Evolutionary conservation across 2,797 vertebrate genomes (phyloP).

Genomic region (Leucoraja ocellata): DNA sequence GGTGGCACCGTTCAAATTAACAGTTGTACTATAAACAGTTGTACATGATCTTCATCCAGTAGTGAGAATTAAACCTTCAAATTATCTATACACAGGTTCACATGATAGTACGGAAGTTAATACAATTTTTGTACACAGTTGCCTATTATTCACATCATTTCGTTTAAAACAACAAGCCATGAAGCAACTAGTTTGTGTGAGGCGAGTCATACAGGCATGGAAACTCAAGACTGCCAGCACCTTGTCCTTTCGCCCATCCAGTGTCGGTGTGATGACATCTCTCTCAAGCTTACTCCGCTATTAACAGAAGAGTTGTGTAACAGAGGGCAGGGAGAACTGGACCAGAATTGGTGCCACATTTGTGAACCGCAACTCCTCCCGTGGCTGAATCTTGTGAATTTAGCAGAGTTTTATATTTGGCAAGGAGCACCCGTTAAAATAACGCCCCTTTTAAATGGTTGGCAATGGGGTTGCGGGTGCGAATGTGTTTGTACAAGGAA

Average conservation of each 20-base stretch:
- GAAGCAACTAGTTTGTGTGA: not conserved
- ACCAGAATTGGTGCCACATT: not conserved
- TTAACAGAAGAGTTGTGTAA: not conserved
- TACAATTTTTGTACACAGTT: constrained; percentile 52
- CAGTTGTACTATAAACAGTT: constrained; percentile 33
- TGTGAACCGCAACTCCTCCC: not conserved
- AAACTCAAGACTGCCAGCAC: not conserved
- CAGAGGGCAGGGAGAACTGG: not conserved
- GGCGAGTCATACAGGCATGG: not conserved
- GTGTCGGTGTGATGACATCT: not conserved
- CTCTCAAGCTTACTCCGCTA: not conserved
- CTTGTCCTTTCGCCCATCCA: not conserved
- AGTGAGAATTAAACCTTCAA: not conserved
- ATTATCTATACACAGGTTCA: constrained; percentile 39
- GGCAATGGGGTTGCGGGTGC: not conserved
- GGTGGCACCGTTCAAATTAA: constrained; percentile 23
- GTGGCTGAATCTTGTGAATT: not conserved
- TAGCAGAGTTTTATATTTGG: not conserved
- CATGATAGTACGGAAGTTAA: constrained; percentile 58
- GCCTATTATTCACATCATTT: constrained; percentile 54
- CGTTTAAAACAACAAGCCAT: constrained; percentile 48
- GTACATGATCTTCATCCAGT: constrained; percentile 31
- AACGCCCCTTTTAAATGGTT: not conserved
- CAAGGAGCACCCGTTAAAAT: not conserved
- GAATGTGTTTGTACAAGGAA: not conserved